Conservation (phyloP, 2,113 vertebrate species). For the Odocoileus hemionus region DNA sequence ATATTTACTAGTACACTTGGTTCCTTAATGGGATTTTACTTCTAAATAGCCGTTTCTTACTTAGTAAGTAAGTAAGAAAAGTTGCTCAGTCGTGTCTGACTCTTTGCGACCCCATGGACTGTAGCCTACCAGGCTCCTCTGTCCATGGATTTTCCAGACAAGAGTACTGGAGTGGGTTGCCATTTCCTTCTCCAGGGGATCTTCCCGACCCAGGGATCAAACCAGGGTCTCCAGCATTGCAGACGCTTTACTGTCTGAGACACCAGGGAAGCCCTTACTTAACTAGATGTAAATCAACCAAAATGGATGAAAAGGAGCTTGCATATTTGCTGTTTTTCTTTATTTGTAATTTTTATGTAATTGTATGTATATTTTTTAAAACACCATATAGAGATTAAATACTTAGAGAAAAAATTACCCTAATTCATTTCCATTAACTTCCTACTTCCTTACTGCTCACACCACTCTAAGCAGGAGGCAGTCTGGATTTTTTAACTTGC, state of each 20-base stretch:
- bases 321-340: not conserved
- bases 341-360: slow-evolving; percentile 3
- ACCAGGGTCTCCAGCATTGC: too few relatives aligned
- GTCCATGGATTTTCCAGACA: too few relatives aligned
- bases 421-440: not conserved
- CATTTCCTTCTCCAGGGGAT: too few relatives aligned
- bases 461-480: not conserved
- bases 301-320: not conserved
- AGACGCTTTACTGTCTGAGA: too few relatives aligned
- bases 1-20: not conserved
- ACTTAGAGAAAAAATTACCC: slow-evolving; percentile 8
- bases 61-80: too few relatives aligned
- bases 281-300: not conserved
- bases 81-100: too few relatives aligned
- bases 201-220: too few relatives aligned
- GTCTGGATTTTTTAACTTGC: not conserved
- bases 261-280: not conserved
- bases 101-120: too few relatives aligned
- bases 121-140: too few relatives aligned
- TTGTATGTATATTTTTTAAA: not conserved
- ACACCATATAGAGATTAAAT: not conserved
- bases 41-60: slow-evolving; percentile 1
- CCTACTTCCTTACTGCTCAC: not conserved
- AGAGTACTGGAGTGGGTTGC: too few relatives aligned
- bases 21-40: slow-evolving; percentile 10